Evolutionary conservation across 2,888 invertebrate species (phyloP).

Genomic region (Aphodius granarius): DNA sequence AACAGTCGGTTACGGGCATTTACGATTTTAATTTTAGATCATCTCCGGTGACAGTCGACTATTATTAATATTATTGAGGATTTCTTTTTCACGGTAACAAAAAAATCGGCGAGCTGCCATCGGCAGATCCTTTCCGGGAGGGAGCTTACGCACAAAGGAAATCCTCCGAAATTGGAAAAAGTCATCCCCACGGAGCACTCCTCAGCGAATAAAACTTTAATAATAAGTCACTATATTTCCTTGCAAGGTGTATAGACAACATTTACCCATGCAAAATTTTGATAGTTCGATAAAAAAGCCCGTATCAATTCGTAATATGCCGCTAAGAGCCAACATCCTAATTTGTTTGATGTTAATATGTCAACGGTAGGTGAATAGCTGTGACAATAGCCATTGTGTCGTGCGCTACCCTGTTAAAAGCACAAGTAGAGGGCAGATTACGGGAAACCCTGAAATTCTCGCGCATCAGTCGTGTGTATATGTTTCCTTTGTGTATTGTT

Average conservation of each 20-base stretch:
- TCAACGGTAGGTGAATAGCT: not conserved
- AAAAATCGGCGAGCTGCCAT: not conserved
- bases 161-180: not conserved
- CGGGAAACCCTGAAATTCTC: not conserved
- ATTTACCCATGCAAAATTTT: not conserved
- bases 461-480: not conserved
- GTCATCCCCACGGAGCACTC: not conserved
- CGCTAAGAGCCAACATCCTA: not conserved
- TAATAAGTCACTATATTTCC: too few species aligned
- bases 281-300: not conserved
- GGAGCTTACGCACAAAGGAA: not conserved
- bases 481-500: not conserved
- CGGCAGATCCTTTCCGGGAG: not conserved
- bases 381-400: not conserved
- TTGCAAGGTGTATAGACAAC: not conserved
- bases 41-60: not conserved
- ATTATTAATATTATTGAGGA: not conserved
- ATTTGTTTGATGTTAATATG: not conserved
- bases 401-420: not conserved
- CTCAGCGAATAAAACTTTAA: too few species aligned
- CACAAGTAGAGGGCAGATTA: not conserved
- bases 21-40: slow-evolving; percentile 25
- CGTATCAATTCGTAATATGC: not conserved
- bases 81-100: not conserved
- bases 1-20: slow-evolving; percentile 18